Conservation (phyloP, 2,797 vertebrate genomes). For the Prunella strophiata region DNA sequence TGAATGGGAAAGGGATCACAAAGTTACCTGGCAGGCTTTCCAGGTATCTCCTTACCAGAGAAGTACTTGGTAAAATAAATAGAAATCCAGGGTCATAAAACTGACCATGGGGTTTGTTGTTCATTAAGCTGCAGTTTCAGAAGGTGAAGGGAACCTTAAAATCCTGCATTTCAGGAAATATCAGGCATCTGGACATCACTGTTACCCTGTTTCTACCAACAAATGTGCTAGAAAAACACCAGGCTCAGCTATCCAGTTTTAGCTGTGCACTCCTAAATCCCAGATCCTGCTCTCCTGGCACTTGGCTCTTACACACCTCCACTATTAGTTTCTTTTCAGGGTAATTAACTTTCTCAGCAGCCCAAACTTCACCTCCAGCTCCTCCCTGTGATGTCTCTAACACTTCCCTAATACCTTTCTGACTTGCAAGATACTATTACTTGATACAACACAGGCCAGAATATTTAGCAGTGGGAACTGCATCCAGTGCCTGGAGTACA, state of each 20-base stretch:
- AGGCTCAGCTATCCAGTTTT: background rate
- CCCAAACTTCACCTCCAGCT: background rate
- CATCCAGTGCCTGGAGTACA: background rate
- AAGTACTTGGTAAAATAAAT: background rate
- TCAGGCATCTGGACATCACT: background rate
- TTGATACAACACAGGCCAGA: conserved; percentile 29
- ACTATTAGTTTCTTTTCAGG: background rate
- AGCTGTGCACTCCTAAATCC: background rate
- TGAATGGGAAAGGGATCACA: background rate
- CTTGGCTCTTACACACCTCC: background rate
- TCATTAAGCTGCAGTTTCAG: background rate
- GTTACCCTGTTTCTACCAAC: background rate
- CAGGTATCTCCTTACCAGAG: background rate
- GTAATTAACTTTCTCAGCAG: conserved; percentile 29
- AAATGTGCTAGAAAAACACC: background rate
- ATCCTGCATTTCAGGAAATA: background rate
- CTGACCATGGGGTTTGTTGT: background rate
- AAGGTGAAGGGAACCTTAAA: background rate
- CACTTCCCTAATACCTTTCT: conserved; percentile 30
- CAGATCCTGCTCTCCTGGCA: background rate
- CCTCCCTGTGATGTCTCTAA: conserved; percentile 29
- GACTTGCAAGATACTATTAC: conserved; percentile 32
- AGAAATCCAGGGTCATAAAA: conserved; percentile 11
- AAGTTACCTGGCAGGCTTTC: background rate
- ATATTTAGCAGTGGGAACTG: background rate